Evolutionary conservation across 2,797 vertebrate species (phyloP), one percentile per base, ranked within the genome.

Genomic region (Poecilia gillii): DNA sequence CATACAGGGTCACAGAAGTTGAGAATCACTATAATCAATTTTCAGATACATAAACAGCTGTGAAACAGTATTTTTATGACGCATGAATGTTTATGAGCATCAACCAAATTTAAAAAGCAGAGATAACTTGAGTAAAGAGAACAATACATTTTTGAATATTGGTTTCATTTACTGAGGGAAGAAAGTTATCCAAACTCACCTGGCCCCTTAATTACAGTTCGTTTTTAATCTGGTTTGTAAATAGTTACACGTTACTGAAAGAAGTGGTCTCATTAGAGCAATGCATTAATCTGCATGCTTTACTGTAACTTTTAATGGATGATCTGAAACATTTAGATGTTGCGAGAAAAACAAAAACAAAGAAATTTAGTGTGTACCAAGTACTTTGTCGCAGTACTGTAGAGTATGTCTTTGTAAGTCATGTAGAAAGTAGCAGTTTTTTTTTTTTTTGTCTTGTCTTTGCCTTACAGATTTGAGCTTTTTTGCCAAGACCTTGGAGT

Each of bases 401-500:
- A 23, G 20, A 23, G 49, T 25, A 25, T 53, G 20, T 53, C 25
- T 53, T 53, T 3, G 23, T 53, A 36, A 36, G 33, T 39, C 33
- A 23, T 49, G 53, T 14, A 59, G n/a, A 62, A 43, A 64, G 43
- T 39, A 49, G 39, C 31, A 25, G 0, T 31, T 75, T 45, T 31
- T 51, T 51, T 9, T 4, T 73, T 46, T 23, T 51, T 12, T 4
- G 72, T 46, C 0, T 41, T 74, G 25, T 49, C 59, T 83, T 71
- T 28, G 0, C 80, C 43, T 75, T 75, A 70, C 80, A 98, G 97
- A 82, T 82, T 90, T 97, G 82, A 47, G 76, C 18, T 98, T 96
- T 89, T 98, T 97, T 87, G 86, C 72, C 77, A 90, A 94, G 11
- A 90, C 94, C 18, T 92, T 98, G 75, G 89, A 96, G 82, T 95